These are phyloP conservation scores for Australoheros scitulus DNA, from an alignment of 2,113 vertebrate species.

Conservation along the genomic window DNA sequence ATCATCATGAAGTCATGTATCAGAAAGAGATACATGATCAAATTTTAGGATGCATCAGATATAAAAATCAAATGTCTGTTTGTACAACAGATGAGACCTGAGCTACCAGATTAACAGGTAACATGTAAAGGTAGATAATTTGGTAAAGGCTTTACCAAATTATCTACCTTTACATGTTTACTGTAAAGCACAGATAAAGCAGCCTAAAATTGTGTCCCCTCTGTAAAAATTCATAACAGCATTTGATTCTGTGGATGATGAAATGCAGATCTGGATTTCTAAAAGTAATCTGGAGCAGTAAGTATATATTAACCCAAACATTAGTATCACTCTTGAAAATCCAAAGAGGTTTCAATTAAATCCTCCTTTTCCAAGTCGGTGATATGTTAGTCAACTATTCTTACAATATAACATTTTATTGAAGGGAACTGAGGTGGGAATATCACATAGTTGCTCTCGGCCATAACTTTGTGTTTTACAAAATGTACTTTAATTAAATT, in stretches of 20 bases:
- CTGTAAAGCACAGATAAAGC: neutral
- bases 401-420: conserved; percentile 1
- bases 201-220: neutral
- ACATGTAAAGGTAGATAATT: neutral
- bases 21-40: neutral
- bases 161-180: too few species aligned
- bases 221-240: too few species aligned
- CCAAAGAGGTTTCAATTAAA: conserved; percentile 18
- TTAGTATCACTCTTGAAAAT: neutral
- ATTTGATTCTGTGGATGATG: too few species aligned
- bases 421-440: neutral
- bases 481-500: neutral
- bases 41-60: neutral
- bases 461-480: neutral
- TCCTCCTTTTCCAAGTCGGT: conserved; percentile 46
- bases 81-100: neutral
- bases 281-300: too few species aligned
- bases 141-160: too few species aligned
- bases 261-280: too few species aligned
- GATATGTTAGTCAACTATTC: conserved; percentile 35
- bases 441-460: neutral
- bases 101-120: neutral
- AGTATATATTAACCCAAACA: too few species aligned
- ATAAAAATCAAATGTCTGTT: neutral
- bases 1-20: neutral